Evolutionary conservation across 2,888 invertebrate genomes (phyloP), one percentile per base, ranked within the genome.

Genomic region (Caenorhabditis sp.): DNA sequence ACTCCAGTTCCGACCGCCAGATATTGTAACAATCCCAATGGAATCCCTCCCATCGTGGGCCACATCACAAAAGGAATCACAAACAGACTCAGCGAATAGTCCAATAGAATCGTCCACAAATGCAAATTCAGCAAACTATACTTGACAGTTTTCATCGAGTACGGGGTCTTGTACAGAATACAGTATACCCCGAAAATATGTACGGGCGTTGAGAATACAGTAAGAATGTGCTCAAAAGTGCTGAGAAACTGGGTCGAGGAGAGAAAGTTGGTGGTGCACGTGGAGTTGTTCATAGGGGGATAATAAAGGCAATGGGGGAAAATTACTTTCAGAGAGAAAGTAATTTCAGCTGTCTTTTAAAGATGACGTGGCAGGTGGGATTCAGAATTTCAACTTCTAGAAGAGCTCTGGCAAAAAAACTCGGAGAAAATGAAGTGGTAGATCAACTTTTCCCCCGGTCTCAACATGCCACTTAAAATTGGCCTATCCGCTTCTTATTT

Each of bases 171-270:
- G 4, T 41, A 41, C 14, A 74, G 38, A 26, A 74, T 64, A 54
- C 74, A 74, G 44, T 74, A 74, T 24, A 74, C 54, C 3, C 74
- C 74, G 14, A 74, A 56, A 14, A 63, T 64, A 24, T 74, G 64
- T 38, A 74, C 54, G 6, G 74, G 74, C 3, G 54, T 63, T 0
- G 63, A 24, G 16, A 63, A 24, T n/a, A 74, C 28, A 19, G 63
- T 63, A n/a, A 74, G 41, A 56, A 59, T 16, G n/a, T 70, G 70
- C 22, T 58, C 70, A 41, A 58, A 70, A n/a, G 58, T 58, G 5
- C 22, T 41, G 3, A 70, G 22, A 19, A 44, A 59, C 3, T 10
- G 16, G 6, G 70, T 38, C n/a, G 70, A 35, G 16, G 44, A 6
- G n/a, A 70, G 19, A 16, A 31, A 58, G 28, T 47, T 28, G 31